phyloP scores from a whole-genome alignment of 2,888 invertebrate species.

The Theretra japonica region DNA sequence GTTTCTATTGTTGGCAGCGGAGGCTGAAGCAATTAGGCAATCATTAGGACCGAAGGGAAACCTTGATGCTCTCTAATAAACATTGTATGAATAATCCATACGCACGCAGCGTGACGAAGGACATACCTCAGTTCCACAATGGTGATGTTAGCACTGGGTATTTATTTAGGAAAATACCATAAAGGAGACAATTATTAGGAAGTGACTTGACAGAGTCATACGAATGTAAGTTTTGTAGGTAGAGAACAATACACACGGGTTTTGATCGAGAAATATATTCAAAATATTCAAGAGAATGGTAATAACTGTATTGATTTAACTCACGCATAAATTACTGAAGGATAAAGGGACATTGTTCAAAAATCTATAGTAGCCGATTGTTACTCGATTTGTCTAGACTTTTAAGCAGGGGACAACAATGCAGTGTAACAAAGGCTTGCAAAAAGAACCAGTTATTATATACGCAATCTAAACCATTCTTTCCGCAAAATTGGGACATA shows the following conservation, averaged over 20 bases:
- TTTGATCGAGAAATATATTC: too few relatives aligned
- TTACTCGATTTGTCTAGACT: slow-evolving; percentile 37
- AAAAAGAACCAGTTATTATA: slow-evolving; percentile 51
- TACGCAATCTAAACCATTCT: slow-evolving; percentile 52
- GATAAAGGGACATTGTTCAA: slow-evolving; percentile 2
- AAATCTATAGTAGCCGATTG: slow-evolving; percentile 30
- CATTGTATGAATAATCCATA: slow-evolving; percentile 7
- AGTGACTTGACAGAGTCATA: too few relatives aligned
- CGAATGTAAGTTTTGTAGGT: too few relatives aligned
- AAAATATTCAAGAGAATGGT: background rate
- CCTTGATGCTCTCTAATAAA: slow-evolving; percentile 52
- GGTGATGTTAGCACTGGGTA: background rate
- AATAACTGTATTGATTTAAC: background rate
- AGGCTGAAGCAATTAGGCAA: slow-evolving; percentile 77
- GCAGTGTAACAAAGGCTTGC: slow-evolving; percentile 50
- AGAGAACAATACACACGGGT: too few relatives aligned
- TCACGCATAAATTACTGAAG: background rate
- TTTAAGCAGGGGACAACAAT: slow-evolving; percentile 41
- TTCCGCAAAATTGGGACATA: slow-evolving; percentile 51
- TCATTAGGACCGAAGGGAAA: slow-evolving; percentile 62
- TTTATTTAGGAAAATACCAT: background rate
- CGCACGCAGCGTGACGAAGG: background rate
- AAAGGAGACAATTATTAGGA: background rate
- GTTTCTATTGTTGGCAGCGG: slow-evolving; percentile 65
- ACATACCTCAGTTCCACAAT: background rate